Percentiles rank a stretch among this genome's conserved stretches.
phyloP scores from a whole-genome alignment of 2,888 invertebrate species.

The Ctenicera cuprea region DNA sequence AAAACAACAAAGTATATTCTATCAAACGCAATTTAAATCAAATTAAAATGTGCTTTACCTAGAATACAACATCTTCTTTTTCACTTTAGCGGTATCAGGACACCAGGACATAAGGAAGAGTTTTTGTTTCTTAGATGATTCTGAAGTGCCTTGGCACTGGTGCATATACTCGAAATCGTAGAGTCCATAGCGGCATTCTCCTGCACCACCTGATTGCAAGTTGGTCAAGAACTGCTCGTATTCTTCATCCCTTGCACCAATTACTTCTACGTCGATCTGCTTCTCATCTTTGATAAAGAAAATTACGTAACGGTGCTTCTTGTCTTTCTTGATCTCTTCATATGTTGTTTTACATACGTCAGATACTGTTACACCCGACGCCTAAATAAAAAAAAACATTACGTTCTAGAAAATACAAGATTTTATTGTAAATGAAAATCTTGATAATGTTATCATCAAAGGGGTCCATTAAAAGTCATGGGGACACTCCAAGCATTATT shows the following conservation, averaged over 20 bases:
- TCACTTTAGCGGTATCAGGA: conserved; percentile 96
- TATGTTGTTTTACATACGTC: conserved; percentile 96
- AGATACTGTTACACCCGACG: conserved; percentile 97
- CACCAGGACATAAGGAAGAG: conserved; percentile 99
- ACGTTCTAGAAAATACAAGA: too few species aligned
- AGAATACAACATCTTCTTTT: conserved; percentile 91
- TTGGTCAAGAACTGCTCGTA: conserved; percentile 97
- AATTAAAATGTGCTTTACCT: too few species aligned
- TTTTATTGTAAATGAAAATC: too few species aligned
- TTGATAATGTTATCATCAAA: too few species aligned
- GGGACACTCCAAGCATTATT: too few species aligned
- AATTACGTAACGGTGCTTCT: conserved; percentile 97
- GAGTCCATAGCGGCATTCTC: conserved; percentile 98
- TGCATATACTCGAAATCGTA: conserved; percentile 99
- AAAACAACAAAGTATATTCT: neutral
- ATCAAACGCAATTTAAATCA: too few species aligned
- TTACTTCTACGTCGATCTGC: conserved; percentile 95
- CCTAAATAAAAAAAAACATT: conserved; percentile 73
- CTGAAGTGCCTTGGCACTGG: conserved; percentile 97
- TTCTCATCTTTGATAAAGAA: conserved; percentile 97
- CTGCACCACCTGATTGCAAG: conserved; percentile 92
- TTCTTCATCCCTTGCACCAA: conserved; percentile 91
- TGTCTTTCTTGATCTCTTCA: conserved; percentile 98
- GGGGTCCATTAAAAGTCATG: too few species aligned
- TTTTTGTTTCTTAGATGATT: conserved; percentile 98